Evolutionary conservation across 2,113 vertebrate species (phyloP).

Genomic region (Podocnemis expansa): DNA sequence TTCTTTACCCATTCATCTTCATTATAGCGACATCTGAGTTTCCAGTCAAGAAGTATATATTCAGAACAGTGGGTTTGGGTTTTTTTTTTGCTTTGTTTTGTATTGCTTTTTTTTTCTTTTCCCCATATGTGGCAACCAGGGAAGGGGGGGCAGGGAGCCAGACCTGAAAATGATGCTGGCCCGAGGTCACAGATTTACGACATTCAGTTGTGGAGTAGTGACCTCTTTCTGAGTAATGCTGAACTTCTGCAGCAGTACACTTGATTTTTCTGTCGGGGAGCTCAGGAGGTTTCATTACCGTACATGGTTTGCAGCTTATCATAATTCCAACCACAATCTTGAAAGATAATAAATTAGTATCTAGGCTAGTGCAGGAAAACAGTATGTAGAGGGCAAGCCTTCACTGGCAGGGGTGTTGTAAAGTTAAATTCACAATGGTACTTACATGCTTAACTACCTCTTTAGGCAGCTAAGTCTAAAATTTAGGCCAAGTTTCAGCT

Average conservation of each 20-base stretch:
- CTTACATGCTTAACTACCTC: not conserved
- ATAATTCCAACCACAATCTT: not conserved
- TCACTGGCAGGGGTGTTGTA: accelerated
- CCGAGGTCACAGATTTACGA: not conserved
- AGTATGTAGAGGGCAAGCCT: not conserved
- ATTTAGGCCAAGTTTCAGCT: not conserved
- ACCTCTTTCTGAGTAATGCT: accelerated
- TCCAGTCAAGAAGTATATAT: not conserved
- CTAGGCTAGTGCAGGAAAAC: not conserved
- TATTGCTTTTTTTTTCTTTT: not conserved
- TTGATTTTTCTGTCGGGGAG: not conserved
- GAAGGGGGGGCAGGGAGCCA: not conserved
- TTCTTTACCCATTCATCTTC: not conserved
- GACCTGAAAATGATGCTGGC: not conserved
- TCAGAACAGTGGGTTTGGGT: not conserved
- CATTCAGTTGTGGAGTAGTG: accelerated
- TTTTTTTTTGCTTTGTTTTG: not conserved
- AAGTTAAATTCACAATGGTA: not conserved
- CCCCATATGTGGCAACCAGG: not conserved
- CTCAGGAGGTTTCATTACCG: not conserved
- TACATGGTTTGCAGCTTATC: not conserved
- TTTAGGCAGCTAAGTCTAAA: not conserved
- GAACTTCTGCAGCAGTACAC: not conserved
- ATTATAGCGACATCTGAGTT: not conserved
- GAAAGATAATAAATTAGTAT: not conserved